phyloP scores from a whole-genome alignment of 2,113 vertebrate species.

The Heptranchias perlo region DNA sequence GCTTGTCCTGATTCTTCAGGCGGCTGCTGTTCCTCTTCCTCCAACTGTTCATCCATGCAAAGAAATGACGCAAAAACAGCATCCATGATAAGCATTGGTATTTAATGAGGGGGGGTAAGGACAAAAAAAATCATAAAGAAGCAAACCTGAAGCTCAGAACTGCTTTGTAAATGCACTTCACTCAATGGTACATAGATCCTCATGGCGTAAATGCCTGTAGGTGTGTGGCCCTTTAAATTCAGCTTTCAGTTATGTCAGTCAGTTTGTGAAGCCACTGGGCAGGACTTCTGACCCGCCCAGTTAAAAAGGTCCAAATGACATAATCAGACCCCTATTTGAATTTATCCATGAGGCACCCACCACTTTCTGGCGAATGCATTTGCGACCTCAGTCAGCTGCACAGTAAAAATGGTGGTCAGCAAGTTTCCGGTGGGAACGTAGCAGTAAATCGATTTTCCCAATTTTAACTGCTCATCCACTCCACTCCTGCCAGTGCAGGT shows the following conservation, averaged over 20 bases:
- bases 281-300: not conserved
- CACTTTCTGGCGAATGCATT: not conserved
- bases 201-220: not conserved
- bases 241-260: not conserved
- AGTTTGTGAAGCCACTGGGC: not conserved
- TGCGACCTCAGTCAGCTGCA: not conserved
- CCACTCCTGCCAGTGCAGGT: not conserved
- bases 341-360: not conserved
- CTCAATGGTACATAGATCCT: not conserved
- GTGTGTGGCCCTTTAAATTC: not conserved
- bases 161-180: too few relatives aligned
- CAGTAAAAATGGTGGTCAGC: not conserved
- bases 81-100: not conserved
- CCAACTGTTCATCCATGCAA: not conserved
- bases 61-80: not conserved
- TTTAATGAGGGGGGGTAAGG: not conserved
- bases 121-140: not conserved
- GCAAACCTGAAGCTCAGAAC: not conserved
- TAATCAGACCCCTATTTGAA: not conserved
- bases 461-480: not conserved
- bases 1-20: not conserved
- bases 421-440: not conserved
- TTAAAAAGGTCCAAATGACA: too few relatives aligned
- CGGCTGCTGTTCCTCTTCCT: not conserved
- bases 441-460: not conserved